Percentiles rank a stretch among this genome's conserved stretches.
These are phyloP conservation scores for Drosophila tripunctata DNA, from an alignment of 2,888 invertebrate species.

Conservation along the genomic window DNA sequence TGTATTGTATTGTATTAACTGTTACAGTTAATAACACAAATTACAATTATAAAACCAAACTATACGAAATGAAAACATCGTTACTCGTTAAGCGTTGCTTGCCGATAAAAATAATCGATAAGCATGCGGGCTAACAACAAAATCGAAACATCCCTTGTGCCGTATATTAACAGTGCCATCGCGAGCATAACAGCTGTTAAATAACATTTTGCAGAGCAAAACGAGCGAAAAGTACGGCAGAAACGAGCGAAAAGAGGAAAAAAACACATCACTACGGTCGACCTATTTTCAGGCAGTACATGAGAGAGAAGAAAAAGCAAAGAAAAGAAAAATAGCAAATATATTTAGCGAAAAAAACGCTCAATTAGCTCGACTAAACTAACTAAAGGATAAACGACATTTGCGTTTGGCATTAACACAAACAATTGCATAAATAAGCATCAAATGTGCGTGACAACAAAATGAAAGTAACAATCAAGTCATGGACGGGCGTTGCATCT, in stretches of 20 bases:
- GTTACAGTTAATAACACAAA: no score
- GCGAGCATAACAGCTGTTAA: conserved; percentile 22
- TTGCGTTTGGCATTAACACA: conserved; percentile 30
- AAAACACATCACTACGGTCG: conserved; percentile 58
- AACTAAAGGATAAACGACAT: no score
- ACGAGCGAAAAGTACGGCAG: conserved; percentile 11
- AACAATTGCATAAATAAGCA: conserved; percentile 39
- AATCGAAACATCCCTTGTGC: neutral
- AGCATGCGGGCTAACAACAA: neutral
- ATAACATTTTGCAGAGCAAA: conserved; percentile 2
- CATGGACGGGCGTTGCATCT: conserved; percentile 97
- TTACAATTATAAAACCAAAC: no score
- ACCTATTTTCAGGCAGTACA: conserved; percentile 70
- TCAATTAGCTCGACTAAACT: no score
- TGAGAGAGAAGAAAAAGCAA: conserved; percentile 62
- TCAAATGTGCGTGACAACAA: conserved; percentile 76
- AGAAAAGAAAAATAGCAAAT: no score
- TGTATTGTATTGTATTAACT: no score
- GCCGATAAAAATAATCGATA: neutral
- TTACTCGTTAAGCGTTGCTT: neutral
- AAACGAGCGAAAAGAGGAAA: conserved; percentile 29
- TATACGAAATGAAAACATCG: neutral
- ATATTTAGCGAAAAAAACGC: conserved; percentile 63
- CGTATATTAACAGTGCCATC: conserved; percentile 12
- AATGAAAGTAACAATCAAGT: conserved; percentile 84